Evolutionary conservation across 2,888 invertebrate genomes (phyloP).

Genomic region (Parochlus steinenii): DNA sequence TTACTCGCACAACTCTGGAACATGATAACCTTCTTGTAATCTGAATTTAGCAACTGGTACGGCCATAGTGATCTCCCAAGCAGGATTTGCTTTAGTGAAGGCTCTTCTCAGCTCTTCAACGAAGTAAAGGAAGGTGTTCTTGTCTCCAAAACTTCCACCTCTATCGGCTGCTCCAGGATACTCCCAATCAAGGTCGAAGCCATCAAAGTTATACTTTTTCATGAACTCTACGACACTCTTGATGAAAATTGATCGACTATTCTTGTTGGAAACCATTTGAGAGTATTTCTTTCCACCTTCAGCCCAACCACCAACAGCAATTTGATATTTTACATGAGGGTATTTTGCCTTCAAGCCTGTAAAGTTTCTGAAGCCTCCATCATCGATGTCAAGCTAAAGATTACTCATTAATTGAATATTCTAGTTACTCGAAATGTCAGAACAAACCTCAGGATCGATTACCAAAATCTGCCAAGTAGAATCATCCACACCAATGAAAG

Average conservation of each 20-base stretch:
- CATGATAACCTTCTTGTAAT: conserved; percentile 78
- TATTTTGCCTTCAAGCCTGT: conserved; percentile 50
- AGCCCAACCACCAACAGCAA: conserved; percentile 83
- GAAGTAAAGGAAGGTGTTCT: conserved; percentile 63
- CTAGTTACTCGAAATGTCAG: conserved; percentile 1
- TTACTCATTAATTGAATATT: conserved; percentile 1
- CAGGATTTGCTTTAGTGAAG: conserved; percentile 53
- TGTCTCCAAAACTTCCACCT: conserved; percentile 69
- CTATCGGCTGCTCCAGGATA: conserved; percentile 79
- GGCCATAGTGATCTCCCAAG: conserved; percentile 81
- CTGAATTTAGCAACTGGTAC: conserved; percentile 77
- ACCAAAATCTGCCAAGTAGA: conserved; percentile 58
- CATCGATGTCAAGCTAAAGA: conserved; percentile 48
- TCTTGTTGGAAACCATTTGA: conserved; percentile 54
- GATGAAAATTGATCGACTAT: conserved; percentile 52
- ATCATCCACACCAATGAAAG: conserved; percentile 74
- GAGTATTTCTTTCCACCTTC: conserved; percentile 83
- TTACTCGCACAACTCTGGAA: conserved; percentile 76
- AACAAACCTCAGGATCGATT: conserved; percentile 58
- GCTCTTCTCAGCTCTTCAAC: conserved; percentile 67
- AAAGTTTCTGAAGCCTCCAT: conserved; percentile 64
- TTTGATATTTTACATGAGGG: conserved; percentile 56
- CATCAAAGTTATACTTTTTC: conserved; percentile 62
- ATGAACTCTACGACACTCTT: conserved; percentile 60
- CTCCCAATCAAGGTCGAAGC: conserved; percentile 81